Evolutionary conservation across 2,888 invertebrate species (phyloP).

Genomic region (Agrochola litura): DNA sequence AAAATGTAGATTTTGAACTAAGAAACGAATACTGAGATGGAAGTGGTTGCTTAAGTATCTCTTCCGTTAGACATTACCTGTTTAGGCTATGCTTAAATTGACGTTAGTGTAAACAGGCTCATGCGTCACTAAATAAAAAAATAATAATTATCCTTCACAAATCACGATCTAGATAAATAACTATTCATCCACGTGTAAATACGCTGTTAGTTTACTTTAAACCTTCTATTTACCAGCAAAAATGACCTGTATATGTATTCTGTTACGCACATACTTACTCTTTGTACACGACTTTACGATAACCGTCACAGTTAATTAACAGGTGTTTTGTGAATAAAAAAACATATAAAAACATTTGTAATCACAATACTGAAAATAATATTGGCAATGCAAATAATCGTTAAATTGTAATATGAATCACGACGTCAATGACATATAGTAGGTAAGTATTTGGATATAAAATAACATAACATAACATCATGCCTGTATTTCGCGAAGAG

Average conservation of each 20-base stretch:
- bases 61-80: no score
- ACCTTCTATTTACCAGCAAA: neutral
- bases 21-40: no score
- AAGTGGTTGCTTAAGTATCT: no score
- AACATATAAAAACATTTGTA: constrained; percentile 2
- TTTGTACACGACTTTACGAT: constrained; percentile 21
- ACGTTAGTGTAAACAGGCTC: no score
- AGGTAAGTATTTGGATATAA: neutral
- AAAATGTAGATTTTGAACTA: no score
- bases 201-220: constrained; percentile 64
- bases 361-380: constrained; percentile 11
- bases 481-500: no score
- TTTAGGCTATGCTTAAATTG: no score
- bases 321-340: constrained; percentile 45
- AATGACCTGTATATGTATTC: constrained; percentile 6
- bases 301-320: constrained; percentile 22
- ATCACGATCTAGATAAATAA: neutral
- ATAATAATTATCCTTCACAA: constrained; percentile 49
- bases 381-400: constrained; percentile 7
- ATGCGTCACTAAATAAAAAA: neutral
- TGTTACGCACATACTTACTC: neutral
- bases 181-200: constrained; percentile 10
- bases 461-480: neutral
- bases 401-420: constrained; percentile 15
- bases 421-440: constrained; percentile 5